These are phyloP conservation scores for Heliopora coerulea DNA, from an alignment of 92 coral and sea anemone species.

Conservation along the genomic window DNA sequence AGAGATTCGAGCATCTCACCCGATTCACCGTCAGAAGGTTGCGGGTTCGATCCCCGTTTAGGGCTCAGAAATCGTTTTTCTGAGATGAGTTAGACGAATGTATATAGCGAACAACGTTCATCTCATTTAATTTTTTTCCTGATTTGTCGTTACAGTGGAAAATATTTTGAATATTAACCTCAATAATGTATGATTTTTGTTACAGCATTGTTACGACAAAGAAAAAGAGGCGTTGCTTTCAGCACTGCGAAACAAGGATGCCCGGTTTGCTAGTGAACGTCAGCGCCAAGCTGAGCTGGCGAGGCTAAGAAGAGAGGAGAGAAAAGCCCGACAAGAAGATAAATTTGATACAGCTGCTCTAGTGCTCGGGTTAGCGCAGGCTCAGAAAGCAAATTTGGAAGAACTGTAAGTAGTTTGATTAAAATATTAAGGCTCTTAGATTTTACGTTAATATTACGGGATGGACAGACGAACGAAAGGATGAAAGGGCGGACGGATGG, in stretches of 20 bases:
- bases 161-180: no score
- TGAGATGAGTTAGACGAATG: no score
- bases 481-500: no score
- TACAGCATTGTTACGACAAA: slow-evolving; percentile 78
- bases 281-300: slow-evolving; percentile 92
- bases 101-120: neutral
- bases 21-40: no score
- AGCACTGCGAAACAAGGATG: slow-evolving; percentile 72
- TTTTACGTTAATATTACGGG: no score
- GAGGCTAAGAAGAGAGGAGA: slow-evolving; percentile 79
- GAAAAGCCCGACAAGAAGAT: slow-evolving; percentile 92
- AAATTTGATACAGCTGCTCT: slow-evolving; percentile 85
- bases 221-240: slow-evolving; percentile 79
- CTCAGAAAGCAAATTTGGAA: slow-evolving; percentile 78
- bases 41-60: no score
- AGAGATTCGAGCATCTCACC: no score
- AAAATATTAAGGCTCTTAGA: no score
- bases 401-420: slow-evolving; percentile 61
- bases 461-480: no score
- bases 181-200: neutral
- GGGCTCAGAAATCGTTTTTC: no score
- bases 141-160: no score
- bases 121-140: no score
- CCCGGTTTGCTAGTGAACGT: slow-evolving; percentile 71
- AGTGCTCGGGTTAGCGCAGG: slow-evolving; percentile 86